Percentiles rank a stretch among this genome's conserved stretches.
These are phyloP conservation scores for Anhinga anhinga DNA, from an alignment of 2,113 vertebrate genomes.

Conservation along the genomic window DNA sequence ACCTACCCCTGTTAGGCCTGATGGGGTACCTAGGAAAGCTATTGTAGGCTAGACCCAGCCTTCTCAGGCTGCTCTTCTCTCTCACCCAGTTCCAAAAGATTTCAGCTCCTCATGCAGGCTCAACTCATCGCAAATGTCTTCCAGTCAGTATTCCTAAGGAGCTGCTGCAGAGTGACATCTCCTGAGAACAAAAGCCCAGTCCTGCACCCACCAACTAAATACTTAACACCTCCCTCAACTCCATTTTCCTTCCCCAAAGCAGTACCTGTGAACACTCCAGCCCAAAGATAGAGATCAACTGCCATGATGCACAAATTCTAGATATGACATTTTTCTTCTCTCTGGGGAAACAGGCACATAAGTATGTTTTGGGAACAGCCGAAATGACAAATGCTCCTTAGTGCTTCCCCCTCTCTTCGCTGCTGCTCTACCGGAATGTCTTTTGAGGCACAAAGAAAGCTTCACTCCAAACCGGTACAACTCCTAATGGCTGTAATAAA, in stretches of 20 bases:
- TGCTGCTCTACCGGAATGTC: not conserved
- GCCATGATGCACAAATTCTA: not conserved
- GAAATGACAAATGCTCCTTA: not conserved
- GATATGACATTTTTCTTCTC: not conserved
- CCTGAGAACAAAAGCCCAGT: not conserved
- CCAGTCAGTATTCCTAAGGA: not conserved
- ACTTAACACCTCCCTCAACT: not conserved
- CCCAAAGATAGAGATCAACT: not conserved
- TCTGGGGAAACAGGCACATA: not conserved
- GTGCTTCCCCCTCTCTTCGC: not conserved
- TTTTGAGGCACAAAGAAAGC: not conserved
- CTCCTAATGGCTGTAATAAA: not conserved
- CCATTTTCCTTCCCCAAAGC: not conserved
- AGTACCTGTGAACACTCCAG: not conserved
- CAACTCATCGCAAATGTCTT: not conserved
- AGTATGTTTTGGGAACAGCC: not conserved
- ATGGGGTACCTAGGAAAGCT: fast-evolving
- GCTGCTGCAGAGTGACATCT: not conserved
- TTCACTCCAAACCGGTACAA: not conserved
- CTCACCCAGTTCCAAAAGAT: not conserved
- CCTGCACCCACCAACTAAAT: not conserved
- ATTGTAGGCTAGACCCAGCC: fast-evolving
- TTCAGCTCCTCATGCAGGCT: not conserved
- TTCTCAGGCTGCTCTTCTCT: not conserved
- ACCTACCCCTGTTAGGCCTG: fast-evolving